Percentiles rank a stretch among this genome's conserved stretches.
phyloP scores from a whole-genome alignment of 2,888 invertebrate species.

The Euphydryas editha region DNA sequence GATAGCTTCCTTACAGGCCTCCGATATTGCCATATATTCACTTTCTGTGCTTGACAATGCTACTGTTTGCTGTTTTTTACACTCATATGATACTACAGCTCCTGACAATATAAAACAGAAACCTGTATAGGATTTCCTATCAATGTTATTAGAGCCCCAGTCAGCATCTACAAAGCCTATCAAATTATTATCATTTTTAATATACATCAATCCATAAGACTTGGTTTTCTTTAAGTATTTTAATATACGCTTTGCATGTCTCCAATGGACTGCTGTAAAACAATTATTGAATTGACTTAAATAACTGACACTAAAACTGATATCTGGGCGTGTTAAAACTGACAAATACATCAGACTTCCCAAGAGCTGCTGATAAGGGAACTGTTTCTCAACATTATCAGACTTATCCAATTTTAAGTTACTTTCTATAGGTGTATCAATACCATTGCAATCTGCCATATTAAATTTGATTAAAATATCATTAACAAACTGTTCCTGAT shows the following conservation, averaged over 20 bases:
- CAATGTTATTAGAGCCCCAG: conserved; percentile 32
- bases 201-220: conserved; percentile 42
- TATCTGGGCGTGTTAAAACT: conserved; percentile 42
- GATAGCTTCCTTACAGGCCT: not conserved
- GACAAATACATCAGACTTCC: conserved; percentile 41
- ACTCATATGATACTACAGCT: conserved; percentile 38
- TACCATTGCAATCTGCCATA: conserved; percentile 38
- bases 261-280: conserved; percentile 37
- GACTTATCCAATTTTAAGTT: conserved; percentile 33
- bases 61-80: too few species aligned
- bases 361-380: conserved; percentile 33
- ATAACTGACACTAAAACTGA: conserved; percentile 37
- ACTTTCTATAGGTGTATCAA: conserved; percentile 41
- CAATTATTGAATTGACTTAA: conserved; percentile 44
- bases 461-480: conserved; percentile 27
- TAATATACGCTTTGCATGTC: conserved; percentile 36
- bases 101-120: conserved; percentile 37
- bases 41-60: too few species aligned
- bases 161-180: conserved; percentile 42
- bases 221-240: conserved; percentile 16
- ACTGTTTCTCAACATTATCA: conserved; percentile 17
- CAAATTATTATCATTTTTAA: conserved; percentile 30
- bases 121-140: conserved; percentile 41
- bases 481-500: conserved; percentile 10
- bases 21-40: not conserved